Base-by-base conservation (phyloP, 1,140 invertebrate species). In the Monomorium pharaonis region DNA sequence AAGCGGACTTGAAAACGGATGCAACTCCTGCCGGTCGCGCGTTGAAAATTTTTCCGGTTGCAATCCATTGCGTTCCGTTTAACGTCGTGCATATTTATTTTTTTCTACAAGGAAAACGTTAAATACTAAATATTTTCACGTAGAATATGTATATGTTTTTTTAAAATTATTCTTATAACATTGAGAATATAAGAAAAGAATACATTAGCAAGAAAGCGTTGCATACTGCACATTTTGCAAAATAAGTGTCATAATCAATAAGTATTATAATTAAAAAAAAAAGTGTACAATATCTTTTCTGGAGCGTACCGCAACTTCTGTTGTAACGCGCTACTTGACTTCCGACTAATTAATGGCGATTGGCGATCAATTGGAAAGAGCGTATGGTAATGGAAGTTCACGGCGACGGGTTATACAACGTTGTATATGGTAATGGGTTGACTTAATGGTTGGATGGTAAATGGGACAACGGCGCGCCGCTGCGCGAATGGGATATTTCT, bases 391-490 rank as follows among this genome's bases (percentile, higher is more conserved):
- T 83, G 67, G 78, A 74, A 83, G 78, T 74, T 74, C 37, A 33
- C 78, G 63, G 24, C 33, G 65, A 56, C 65, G 77, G 65, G 51
- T 81, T 81, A 33, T 83, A 83, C 67, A 58, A 74, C 24, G 67
- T 83, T 83, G 78, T 74, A 74, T 83, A 83, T 83, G 78, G 67
- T 83, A 83, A 83, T 83, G 78, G 78, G 37, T 74, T 44, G 78
- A 83, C 78, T 83, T 83, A 83, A 83, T 83, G 78, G 78, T 70
- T 74, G 67, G 51, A 72, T 83, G 67, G 67, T 83, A 83, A 83
- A 72, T 83, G 78, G 78, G 78, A 83, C 78, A 27, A 51, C 51
- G 78, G 76, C 63, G 21, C 37, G 56, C 49, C 67, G 24, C 47
- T 47, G 18, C 51, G 54, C 54, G 78, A 83, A 83, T 60, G 37